A percentile compares a stretch with the other conserved stretches of the same genome.
phyloP scores from a whole-genome alignment of 1,140 invertebrate genomes.

The Drosophila elegans region DNA sequence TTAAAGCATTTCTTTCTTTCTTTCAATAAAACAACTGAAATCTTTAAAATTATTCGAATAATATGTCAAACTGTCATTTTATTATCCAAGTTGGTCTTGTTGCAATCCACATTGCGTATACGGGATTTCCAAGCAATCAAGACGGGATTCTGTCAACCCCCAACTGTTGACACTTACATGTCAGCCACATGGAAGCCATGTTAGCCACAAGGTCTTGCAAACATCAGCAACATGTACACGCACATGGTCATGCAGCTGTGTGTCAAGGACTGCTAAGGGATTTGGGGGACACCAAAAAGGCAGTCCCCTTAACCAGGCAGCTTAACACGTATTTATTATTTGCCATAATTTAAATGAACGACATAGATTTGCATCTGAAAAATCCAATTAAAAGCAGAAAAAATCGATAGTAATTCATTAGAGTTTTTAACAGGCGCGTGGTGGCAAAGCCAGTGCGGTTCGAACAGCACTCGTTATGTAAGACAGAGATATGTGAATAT shows the following conservation, averaged over 20 bases:
- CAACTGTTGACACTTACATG: constrained; percentile 32
- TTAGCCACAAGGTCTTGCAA: constrained; percentile 26
- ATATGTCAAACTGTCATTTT: not conserved
- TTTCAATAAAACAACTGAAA: constrained; percentile 2
- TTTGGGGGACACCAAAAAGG: constrained; percentile 7
- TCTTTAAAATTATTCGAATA: not conserved
- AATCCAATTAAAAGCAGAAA: constrained; percentile 1
- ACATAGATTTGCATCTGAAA: constrained; percentile 14
- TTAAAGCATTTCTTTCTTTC: not conserved
- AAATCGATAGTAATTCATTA: constrained; percentile 45
- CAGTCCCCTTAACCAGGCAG: not conserved
- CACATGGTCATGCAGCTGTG: not conserved
- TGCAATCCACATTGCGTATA: constrained; percentile 12
- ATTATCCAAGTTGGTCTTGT: not conserved
- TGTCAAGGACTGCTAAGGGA: constrained; percentile 11
- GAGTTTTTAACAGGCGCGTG: constrained; percentile 19
- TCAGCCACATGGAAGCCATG: constrained; percentile 22
- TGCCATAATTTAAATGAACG: constrained; percentile 21
- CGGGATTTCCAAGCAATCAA: constrained; percentile 7
- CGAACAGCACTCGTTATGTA: constrained; percentile 33
- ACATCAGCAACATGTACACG: constrained; percentile 12
- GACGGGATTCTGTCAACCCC: constrained; percentile 1
- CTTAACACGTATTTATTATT: constrained; percentile 17
- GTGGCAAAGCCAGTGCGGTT: constrained; percentile 5
- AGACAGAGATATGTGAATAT: not conserved